These are phyloP conservation scores for Rhopalosiphum nymphaeae DNA, from an alignment of 2,888 invertebrate species.

Conservation along the genomic window DNA sequence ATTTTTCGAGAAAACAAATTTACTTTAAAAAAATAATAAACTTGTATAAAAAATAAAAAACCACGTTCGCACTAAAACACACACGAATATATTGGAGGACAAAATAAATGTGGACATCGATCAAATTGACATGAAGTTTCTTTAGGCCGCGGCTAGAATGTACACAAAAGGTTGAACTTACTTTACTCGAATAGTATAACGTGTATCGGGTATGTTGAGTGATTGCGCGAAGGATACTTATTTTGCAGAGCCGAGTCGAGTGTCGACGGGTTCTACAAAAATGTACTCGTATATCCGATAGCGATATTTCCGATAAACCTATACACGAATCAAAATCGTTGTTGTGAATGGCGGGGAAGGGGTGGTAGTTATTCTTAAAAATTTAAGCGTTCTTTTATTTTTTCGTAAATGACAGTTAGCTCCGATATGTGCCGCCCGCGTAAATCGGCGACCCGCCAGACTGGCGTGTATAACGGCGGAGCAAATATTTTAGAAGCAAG, in stretches of 20 bases:
- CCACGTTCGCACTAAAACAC: not conserved
- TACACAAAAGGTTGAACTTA: not conserved
- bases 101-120: not conserved
- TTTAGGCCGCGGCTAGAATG: not conserved
- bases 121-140: not conserved
- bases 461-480: no score
- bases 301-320: not conserved
- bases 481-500: slow-evolving; percentile 16
- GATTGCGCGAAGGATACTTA: not conserved
- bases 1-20: not conserved
- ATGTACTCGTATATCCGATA: not conserved
- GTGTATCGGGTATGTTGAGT: not conserved
- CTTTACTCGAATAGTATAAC: not conserved
- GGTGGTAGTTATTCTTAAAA: not conserved
- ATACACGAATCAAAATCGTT: not conserved
- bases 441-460: not conserved
- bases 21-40: not conserved
- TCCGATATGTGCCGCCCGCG: not conserved
- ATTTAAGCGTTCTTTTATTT: not conserved
- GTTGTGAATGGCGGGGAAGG: not conserved
- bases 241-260: not conserved
- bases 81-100: not conserved
- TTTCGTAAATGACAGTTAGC: not conserved
- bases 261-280: not conserved
- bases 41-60: not conserved